Evolutionary conservation across 2,113 vertebrate species (phyloP).

Genomic region (Pleuronectes platessa): DNA sequence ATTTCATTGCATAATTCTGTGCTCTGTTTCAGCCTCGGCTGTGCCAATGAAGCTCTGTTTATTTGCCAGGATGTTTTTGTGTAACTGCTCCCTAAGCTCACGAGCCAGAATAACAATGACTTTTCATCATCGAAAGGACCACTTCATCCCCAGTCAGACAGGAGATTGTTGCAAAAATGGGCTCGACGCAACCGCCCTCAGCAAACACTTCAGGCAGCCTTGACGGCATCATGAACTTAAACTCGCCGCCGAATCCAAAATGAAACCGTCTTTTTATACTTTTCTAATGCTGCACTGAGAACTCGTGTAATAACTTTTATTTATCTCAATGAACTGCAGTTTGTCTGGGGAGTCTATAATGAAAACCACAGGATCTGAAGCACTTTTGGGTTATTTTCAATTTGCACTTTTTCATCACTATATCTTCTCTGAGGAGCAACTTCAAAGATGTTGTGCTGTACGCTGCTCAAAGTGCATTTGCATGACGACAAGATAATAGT

Average conservation of each 20-base stretch:
- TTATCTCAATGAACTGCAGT: not conserved
- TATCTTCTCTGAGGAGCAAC: conserved; percentile 14
- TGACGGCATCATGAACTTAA: not conserved
- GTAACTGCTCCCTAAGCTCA: conserved; percentile 57
- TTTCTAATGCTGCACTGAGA: conserved; percentile 18
- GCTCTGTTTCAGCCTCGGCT: conserved; percentile 54
- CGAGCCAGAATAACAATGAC: conserved; percentile 66
- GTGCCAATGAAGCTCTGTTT: conserved; percentile 68
- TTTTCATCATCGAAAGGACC: conserved; percentile 62
- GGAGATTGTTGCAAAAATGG: conserved; percentile 41
- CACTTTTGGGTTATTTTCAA: conserved; percentile 29
- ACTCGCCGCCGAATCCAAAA: conserved; percentile 15
- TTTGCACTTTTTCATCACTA: conserved; percentile 20
- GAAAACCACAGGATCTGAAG: conserved; percentile 30
- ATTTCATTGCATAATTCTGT: conserved; percentile 76
- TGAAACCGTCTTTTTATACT: not conserved
- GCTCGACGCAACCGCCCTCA: conserved; percentile 27
- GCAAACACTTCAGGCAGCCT: conserved; percentile 3
- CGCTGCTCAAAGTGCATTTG: conserved; percentile 36
- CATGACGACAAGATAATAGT: conserved; percentile 45
- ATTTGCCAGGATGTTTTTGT: conserved; percentile 67
- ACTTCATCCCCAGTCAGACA: conserved; percentile 47
- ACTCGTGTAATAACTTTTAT: conserved; percentile 5
- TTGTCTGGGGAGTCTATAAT: conserved; percentile 7
- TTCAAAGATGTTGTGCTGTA: conserved; percentile 34